A percentile compares a stretch with the other conserved stretches of the same genome.
Evolutionary conservation across 2,888 invertebrate genomes (phyloP).

Genomic region (Deilephila elpenor): DNA sequence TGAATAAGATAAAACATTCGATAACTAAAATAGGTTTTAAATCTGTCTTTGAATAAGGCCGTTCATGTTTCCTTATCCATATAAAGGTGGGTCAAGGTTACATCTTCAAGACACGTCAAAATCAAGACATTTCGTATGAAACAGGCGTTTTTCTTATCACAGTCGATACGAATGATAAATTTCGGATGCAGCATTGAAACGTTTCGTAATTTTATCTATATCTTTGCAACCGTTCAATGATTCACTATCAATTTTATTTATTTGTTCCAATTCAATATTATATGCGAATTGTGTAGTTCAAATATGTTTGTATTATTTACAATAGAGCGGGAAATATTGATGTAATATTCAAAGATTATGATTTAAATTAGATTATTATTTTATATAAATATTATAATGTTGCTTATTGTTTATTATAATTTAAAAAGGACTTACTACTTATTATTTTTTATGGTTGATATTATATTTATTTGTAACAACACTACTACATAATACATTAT

Average conservation of each 20-base stretch:
- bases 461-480: too few relatives aligned
- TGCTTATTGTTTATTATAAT: too few relatives aligned
- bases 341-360: too few relatives aligned
- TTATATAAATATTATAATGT: too few relatives aligned
- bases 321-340: not conserved
- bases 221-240: constrained; percentile 47
- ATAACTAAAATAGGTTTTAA: too few relatives aligned
- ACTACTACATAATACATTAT: too few relatives aligned
- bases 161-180: constrained; percentile 28
- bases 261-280: not conserved
- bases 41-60: too few relatives aligned
- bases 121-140: not conserved
- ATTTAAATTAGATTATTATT: too few relatives aligned
- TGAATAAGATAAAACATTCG: too few relatives aligned
- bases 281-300: not conserved
- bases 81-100: not conserved
- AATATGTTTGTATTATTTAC: not conserved
- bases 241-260: constrained; percentile 3
- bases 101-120: not conserved
- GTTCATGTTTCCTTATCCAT: too few relatives aligned
- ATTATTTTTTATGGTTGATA: too few relatives aligned
- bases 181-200: constrained; percentile 51
- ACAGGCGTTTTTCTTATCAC: constrained; percentile 4
- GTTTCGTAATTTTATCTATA: constrained; percentile 51
- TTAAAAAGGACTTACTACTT: too few relatives aligned